Evolutionary conservation across 1,140 invertebrate species (phyloP), one percentile per base, ranked within the genome.

Genomic region (Drosophila dunni): DNA sequence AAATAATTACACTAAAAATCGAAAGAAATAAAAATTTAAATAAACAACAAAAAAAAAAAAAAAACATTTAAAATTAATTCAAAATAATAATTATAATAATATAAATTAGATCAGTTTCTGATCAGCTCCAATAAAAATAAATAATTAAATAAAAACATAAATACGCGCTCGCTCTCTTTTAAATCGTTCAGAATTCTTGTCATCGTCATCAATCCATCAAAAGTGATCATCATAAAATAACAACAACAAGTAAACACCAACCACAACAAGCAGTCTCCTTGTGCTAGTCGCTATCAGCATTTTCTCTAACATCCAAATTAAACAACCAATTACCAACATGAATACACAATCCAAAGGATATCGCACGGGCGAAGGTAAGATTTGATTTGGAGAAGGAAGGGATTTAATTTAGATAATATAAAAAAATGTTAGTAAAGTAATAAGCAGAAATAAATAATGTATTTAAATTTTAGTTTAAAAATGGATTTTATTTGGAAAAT

Each of bases 301-400:
- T 82, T 77, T 75, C 74, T 46, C 11, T 13, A 67, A 48, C 38
- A 67, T 72, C 64, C 53, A 60, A 66, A 50, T 11, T 13, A 58
- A 63, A 7, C 65, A 71, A 81, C 53, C 62, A 78, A 85, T 75
- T 65, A 64, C 78, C 60, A 91, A 67, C 42, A 91, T 91, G 90
- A 91, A 91, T 75, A 86, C 90, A 51, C 91, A 91, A 81, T 91
- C 91, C 57, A 91, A 91, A 77, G 88, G 78, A 76, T 91, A 91
- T 78, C 91, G 91, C 67, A 80, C 80, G n/a, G 90, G 90, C 66
- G 85, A 90, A 85, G 85, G 85, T 90, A 66, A 88, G 79, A 65
- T 29, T 33, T 10, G 24, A n/a, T 20, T 29, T 24, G 40, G 5
- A 13, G 9, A 9, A 40, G 10, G 24, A 36, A n/a, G 11, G 40